Conservation (phyloP, 2,888 invertebrate species). For the Eurytoma californica region DNA sequence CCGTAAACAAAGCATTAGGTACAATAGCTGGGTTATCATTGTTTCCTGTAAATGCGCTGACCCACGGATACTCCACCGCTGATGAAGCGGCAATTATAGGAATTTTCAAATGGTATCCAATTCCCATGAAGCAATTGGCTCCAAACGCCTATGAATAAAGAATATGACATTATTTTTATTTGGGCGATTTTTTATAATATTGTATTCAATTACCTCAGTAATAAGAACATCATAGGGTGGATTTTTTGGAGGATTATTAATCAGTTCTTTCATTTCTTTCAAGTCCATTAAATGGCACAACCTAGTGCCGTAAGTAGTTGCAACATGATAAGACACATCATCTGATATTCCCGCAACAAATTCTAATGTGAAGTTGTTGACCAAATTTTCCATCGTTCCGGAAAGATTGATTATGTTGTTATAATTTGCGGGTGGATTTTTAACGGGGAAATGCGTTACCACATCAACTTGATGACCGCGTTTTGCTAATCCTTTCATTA, state of each 20-base stretch:
- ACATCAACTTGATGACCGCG: slow-evolving; percentile 75
- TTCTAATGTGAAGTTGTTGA: slow-evolving; percentile 62
- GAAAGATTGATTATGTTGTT: slow-evolving; percentile 68
- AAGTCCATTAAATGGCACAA: slow-evolving; percentile 58
- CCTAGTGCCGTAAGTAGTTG: slow-evolving; percentile 53
- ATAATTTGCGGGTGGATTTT: slow-evolving; percentile 67
- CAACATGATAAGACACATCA: slow-evolving; percentile 38
- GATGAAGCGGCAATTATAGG: slow-evolving; percentile 79
- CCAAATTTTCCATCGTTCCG: slow-evolving; percentile 53
- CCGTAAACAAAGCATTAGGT: slow-evolving; percentile 71
- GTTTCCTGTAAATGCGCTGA: slow-evolving; percentile 77
- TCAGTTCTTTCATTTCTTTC: slow-evolving; percentile 59
- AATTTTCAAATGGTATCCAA: slow-evolving; percentile 77
- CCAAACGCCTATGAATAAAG: slow-evolving; percentile 74
- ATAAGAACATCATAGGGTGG: slow-evolving; percentile 65
- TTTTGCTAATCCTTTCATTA: slow-evolving; percentile 73
- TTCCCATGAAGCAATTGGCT: slow-evolving; percentile 79
- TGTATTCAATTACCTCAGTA: slow-evolving; percentile 59
- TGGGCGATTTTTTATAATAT: background rate
- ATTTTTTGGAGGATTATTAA: slow-evolving; percentile 61
- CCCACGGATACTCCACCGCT: slow-evolving; percentile 78
- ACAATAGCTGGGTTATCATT: slow-evolving; percentile 79
- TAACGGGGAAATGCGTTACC: slow-evolving; percentile 69
- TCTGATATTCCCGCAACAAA: slow-evolving; percentile 2
- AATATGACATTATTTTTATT: background rate